Base-by-base conservation (phyloP, 2,888 invertebrate genomes). In the Lypha dubia region DNA sequence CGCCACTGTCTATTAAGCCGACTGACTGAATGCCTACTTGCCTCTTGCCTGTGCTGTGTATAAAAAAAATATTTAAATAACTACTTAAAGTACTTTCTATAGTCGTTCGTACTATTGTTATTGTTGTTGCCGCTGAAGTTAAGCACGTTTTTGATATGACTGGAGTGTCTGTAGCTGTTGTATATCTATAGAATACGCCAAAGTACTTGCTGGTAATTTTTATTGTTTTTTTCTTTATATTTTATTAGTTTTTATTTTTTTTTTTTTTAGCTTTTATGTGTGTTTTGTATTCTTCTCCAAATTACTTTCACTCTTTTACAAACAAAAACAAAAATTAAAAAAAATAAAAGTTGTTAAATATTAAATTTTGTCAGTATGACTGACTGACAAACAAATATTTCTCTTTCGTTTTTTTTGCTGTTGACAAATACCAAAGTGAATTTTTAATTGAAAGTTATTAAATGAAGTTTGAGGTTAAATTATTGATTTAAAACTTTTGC, bases 301-400 rank as follows among this genome's bases (percentile, higher is more conserved):
- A 53, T 79, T 79, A 71, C 79, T 79, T 79, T 79, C 79, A 70
- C 79, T 79, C 62, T 70, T 71, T 70, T 9, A 53, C 20, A 68
- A 77, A 49, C 13, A 41, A 68, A 76, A 28, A 13, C 11, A 63
- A 56, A 38, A 38, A 38, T 38, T 28, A 74, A n/a, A n/a, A n/a
- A 74, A 28, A 9, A 67, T 24, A 38, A 49, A 35, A 49, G 28
- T 38, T 13, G 62, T 51, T 1, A 38, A 28, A 53, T 13, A 17
- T 22, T 35, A 22, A 20, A n/a, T n/a, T n/a, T 56, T 44, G 65
- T 60, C 22, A 46, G 44, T 32, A 28, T 5, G 24, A 46, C 3
- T 38, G 24, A 46, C 17, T 38, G 9, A n/a, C n/a, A n/a, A n/a
- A n/a, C 53, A 41, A 17, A 28, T 7, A 46, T 38, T 56, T n/a